Percentiles rank a stretch among this genome's conserved stretches.
Conservation (phyloP, 1,140 invertebrate species). For the Orussus abietinus region DNA sequence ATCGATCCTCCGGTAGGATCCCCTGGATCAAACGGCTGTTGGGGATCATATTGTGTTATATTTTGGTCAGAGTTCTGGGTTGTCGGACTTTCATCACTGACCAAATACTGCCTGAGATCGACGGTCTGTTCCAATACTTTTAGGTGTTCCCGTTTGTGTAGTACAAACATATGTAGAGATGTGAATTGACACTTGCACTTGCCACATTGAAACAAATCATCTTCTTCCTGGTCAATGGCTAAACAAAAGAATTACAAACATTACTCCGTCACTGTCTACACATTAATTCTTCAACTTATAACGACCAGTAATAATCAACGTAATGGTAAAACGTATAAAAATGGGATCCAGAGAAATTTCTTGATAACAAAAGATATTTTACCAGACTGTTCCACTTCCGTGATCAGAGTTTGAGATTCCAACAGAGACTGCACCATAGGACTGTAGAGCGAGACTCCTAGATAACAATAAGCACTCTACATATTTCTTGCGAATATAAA, state of each 20-base stretch:
- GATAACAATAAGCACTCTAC: constrained; percentile 11
- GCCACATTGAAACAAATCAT: constrained; percentile 67
- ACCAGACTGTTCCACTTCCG: constrained; percentile 47
- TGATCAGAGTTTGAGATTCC: constrained; percentile 43
- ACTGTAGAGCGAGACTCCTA: constrained; percentile 46
- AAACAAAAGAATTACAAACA: constrained; percentile 12
- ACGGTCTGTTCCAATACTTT: constrained; percentile 41
- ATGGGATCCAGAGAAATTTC: too few species aligned
- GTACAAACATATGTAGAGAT: constrained; percentile 56
- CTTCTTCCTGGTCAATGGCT: constrained; percentile 57
- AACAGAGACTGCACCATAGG: constrained; percentile 47
- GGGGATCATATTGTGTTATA: constrained; percentile 34
- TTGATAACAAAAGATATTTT: constrained; percentile 1
- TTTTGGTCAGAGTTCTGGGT: constrained; percentile 36
- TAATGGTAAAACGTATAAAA: not conserved
- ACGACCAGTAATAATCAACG: not conserved
- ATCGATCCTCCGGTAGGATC: constrained; percentile 43
- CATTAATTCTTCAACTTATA: too few species aligned
- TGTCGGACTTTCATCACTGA: constrained; percentile 34
- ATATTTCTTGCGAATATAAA: constrained; percentile 1
- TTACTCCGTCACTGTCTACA: too few species aligned
- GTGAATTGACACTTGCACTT: constrained; percentile 66
- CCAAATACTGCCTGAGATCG: constrained; percentile 46
- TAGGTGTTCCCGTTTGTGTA: constrained; percentile 58
- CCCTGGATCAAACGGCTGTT: constrained; percentile 38